These are phyloP conservation scores for Hoplostethus atlanticus DNA, from an alignment of 2,797 vertebrate genomes.

Conservation along the genomic window DNA sequence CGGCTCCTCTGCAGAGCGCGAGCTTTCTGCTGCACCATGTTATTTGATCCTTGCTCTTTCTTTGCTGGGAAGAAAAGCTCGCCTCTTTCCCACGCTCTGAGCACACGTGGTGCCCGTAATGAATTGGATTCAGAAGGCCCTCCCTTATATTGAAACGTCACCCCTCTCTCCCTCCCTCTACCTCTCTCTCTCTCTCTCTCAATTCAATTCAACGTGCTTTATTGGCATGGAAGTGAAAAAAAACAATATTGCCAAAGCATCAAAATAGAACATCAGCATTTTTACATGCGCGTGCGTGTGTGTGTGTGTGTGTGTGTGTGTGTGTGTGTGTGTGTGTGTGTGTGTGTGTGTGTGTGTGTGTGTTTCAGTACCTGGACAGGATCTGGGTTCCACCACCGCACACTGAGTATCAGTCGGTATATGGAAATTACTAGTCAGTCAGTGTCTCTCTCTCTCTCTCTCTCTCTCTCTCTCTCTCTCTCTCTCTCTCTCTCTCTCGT, in stretches of 20 bases:
- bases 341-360: background rate
- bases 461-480: conserved; percentile 12
- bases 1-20: conserved; percentile 66
- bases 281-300: too few relatives aligned
- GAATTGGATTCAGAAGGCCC: conserved; percentile 90
- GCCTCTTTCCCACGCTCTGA: conserved; percentile 99
- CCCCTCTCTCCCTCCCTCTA: conserved; percentile 45
- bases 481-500: conserved; percentile 8
- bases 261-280: background rate
- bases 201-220: background rate
- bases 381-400: too few relatives aligned
- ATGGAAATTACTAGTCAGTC: background rate
- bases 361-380: too few relatives aligned
- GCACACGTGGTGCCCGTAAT: conserved; percentile 93
- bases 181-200: conserved; percentile 33
- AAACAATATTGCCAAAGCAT: background rate
- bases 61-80: conserved; percentile 98
- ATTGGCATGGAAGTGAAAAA: conserved; percentile 18
- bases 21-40: conserved; percentile 81
- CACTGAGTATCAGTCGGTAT: background rate
- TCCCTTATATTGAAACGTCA: conserved; percentile 85
- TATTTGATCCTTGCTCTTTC: conserved; percentile 89
- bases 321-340: background rate
- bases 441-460: conserved; percentile 1
- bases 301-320: background rate